Evolutionary conservation across 2,797 vertebrate species (phyloP).

Genomic region (Poeciliopsis gracilis): DNA sequence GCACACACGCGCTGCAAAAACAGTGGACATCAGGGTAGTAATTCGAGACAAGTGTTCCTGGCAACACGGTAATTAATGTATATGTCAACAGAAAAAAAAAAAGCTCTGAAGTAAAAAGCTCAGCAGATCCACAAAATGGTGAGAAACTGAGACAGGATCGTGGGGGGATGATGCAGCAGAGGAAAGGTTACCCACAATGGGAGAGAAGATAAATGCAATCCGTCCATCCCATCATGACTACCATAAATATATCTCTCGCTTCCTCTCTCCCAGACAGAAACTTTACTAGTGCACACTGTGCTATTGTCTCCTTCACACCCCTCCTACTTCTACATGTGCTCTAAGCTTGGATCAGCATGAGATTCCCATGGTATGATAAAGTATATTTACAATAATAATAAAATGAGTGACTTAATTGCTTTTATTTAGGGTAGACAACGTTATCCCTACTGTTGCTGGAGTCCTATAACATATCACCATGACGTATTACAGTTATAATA

Average conservation of each 20-base stretch:
- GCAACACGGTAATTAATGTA: conserved; percentile 83
- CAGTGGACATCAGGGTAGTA: conserved; percentile 62
- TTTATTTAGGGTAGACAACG: not conserved
- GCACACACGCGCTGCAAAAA: conserved; percentile 17
- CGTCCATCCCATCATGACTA: conserved; percentile 67
- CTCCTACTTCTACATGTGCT: conserved; percentile 27
- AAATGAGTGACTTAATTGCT: not conserved
- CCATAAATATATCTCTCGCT: conserved; percentile 69
- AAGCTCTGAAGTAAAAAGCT: conserved; percentile 77
- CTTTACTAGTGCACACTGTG: conserved; percentile 71
- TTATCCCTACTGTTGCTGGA: not conserved
- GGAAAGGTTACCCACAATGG: conserved; percentile 59
- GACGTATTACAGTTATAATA: not conserved
- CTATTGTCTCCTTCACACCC: conserved; percentile 55
- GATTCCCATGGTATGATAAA: not conserved
- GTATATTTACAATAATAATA: not conserved
- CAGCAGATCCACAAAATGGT: conserved; percentile 76
- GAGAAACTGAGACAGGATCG: conserved; percentile 49
- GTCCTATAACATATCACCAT: not conserved
- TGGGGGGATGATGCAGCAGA: conserved; percentile 17
- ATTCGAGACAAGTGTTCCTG: conserved; percentile 77
- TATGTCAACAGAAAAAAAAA: conserved; percentile 78
- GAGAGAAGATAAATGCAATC: conserved; percentile 76
- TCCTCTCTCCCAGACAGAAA: conserved; percentile 59
- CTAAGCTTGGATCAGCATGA: not conserved